Conservation (phyloP, 2,888 invertebrate species). For the Charanyca ferruginea region DNA sequence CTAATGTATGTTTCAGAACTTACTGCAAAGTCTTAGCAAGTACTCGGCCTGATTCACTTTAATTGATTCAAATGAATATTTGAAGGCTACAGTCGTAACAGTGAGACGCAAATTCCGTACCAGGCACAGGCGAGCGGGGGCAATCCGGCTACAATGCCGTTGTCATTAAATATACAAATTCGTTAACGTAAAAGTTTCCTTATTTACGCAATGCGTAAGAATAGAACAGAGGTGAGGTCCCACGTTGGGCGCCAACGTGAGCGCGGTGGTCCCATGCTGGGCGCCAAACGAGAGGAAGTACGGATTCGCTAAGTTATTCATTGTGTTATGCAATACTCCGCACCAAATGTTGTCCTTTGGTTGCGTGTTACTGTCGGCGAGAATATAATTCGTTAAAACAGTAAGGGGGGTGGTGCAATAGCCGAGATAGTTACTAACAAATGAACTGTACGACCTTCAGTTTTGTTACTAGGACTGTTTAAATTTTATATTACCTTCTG, state of each 20-base stretch:
- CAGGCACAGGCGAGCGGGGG: slow-evolving; percentile 64
- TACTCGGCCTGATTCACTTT: slow-evolving; percentile 37
- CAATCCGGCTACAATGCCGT: slow-evolving; percentile 56
- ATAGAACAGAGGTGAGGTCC: slow-evolving; percentile 33
- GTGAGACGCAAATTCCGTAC: slow-evolving; percentile 56
- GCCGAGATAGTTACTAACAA: slow-evolving; percentile 8
- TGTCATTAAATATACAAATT: slow-evolving; percentile 67
- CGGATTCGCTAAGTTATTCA: slow-evolving; percentile 37
- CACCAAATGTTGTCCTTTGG: slow-evolving; percentile 21
- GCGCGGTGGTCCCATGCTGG: slow-evolving; percentile 44
- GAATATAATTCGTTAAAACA: slow-evolving; percentile 38
- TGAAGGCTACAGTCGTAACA: slow-evolving; percentile 63
- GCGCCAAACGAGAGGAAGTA: slow-evolving; percentile 46
- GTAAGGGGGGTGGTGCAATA: slow-evolving; percentile 1
- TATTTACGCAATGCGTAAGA: slow-evolving; percentile 67
- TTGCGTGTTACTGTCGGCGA: slow-evolving; percentile 10
- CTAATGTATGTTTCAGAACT: slow-evolving; percentile 22
- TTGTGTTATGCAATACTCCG: slow-evolving; percentile 41
- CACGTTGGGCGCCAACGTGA: slow-evolving; percentile 55
- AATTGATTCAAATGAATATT: slow-evolving; percentile 68
- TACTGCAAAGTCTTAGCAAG: slow-evolving; percentile 17
- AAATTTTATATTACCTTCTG: not conserved
- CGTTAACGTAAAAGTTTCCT: slow-evolving; percentile 65
- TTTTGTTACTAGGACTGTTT: slow-evolving; percentile 1
- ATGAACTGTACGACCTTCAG: slow-evolving; percentile 17